Conservation (phyloP, 1,140 invertebrate species). For the Drosophila asahinai region DNA sequence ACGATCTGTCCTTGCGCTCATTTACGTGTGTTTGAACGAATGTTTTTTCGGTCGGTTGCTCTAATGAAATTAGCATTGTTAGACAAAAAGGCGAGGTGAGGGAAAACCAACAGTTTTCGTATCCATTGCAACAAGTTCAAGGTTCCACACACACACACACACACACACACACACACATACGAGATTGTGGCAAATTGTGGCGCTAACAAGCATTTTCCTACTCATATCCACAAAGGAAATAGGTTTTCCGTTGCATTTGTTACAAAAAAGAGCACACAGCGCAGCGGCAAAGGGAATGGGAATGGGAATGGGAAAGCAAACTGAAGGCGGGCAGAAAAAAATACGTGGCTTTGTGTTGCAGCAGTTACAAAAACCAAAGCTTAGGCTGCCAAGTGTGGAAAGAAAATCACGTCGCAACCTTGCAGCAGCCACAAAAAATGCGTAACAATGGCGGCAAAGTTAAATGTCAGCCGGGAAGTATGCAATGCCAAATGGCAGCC, state of each 20-base stretch:
- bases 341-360: constrained; percentile 29
- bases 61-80: constrained; percentile 65
- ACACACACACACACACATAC: constrained; percentile 4
- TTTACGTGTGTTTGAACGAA: constrained; percentile 36
- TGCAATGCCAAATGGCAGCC: constrained; percentile 35
- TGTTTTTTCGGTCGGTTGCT: constrained; percentile 16
- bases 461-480: constrained; percentile 56
- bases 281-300: constrained; percentile 5
- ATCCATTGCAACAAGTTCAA: constrained; percentile 64
- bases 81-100: background rate
- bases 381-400: constrained; percentile 33
- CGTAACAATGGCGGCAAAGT: constrained; percentile 49
- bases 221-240: constrained; percentile 76
- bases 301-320: constrained; percentile 11
- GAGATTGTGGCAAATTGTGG: constrained; percentile 50
- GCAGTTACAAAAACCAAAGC: constrained; percentile 24
- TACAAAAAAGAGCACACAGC: constrained; percentile 39
- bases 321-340: constrained; percentile 19
- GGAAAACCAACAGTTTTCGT: constrained; percentile 10
- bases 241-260: constrained; percentile 74
- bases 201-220: constrained; percentile 79
- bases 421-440: constrained; percentile 47
- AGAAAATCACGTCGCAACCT: constrained; percentile 49
- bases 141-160: constrained; percentile 36
- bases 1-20: constrained; percentile 50